Base-by-base conservation (phyloP, 2,113 vertebrate genomes). In the Glaucidium brasilianum region DNA sequence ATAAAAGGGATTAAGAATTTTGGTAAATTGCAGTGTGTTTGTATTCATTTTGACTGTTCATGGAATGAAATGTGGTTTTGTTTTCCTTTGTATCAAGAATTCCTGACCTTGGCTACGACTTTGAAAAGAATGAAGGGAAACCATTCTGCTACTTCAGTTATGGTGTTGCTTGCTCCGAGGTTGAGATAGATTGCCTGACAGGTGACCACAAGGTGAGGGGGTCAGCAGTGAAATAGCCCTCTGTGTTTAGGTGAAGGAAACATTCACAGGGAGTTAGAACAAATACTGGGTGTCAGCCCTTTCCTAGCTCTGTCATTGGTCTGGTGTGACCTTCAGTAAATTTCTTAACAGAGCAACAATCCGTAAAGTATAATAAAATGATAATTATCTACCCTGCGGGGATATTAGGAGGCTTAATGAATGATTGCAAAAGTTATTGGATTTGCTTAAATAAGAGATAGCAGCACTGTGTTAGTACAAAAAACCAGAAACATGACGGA, bases 131-230 rank as follows among this genome's bases (percentile, higher is more conserved):
- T n/a, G 97, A 98, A 26, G 99, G 99, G 52, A 98, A 97, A 21
- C 96, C 97, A 1, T 99, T 99, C 95, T 97, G 97, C 96, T 99
- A 99, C 94, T 99, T 98, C 96, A 97, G 96, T 69, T 99, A 99
- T 0, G 99, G 99, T 0, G 99, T 99, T 56, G 98, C 99, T 30
- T 99, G 99, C 88, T 99, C 99, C 0, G 99, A 99, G 94, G 99
- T 99, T 94, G 99, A 99, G 96, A 98, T 99, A 41, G 99, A 99
- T 97, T 99, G 99, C 94, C 97, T 99, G 79, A 99, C 99, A 17
- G 99, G 99, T 29, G 98, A 99, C 78, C 99, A 99, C 92, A 99
- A 99, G 99, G 99, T 99, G 97, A 98, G 95, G 25, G 35, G 22
- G 22, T 75, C 76, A 87, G 71, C 85, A 64, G n/a, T 72, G 84